Percentiles rank a stretch among this genome's conserved stretches.
phyloP scores from a whole-genome alignment of 2,113 vertebrate genomes.

The Irena cyanogastra region DNA sequence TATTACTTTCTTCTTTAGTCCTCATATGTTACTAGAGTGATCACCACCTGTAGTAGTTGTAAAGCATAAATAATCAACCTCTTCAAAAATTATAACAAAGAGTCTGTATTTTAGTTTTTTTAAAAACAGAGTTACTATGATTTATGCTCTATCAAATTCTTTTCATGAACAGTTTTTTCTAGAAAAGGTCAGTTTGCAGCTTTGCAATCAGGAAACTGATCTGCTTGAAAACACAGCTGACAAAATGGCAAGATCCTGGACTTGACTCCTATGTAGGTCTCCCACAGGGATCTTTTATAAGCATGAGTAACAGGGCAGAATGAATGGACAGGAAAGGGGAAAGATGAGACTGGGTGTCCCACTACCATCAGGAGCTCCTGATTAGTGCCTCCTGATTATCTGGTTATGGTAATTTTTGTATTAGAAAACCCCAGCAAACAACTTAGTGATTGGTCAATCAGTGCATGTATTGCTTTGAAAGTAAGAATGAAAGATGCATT shows the following conservation, averaged over 20 bases:
- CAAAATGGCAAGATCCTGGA: neutral
- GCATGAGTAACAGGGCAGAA: neutral
- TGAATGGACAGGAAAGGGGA: neutral
- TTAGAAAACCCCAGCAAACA: neutral
- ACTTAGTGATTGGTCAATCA: neutral
- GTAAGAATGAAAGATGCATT: neutral
- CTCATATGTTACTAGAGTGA: neutral
- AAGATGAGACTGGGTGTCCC: neutral
- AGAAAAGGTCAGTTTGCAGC: neutral
- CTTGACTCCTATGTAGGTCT: neutral
- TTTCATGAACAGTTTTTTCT: neutral
- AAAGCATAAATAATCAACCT: neutral
- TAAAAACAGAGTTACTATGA: neutral
- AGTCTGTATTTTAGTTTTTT: neutral
- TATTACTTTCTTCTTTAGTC: neutral
- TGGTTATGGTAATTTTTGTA: neutral
- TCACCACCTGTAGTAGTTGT: neutral
- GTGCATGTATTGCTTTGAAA: neutral
- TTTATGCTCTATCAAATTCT: neutral
- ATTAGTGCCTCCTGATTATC: neutral
- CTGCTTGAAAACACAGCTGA: neutral
- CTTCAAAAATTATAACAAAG: too few relatives aligned
- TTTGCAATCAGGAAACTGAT: neutral
- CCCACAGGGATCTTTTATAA: neutral
- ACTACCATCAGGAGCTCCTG: neutral